Percentiles rank a stretch among this genome's conserved stretches.
Evolutionary conservation across 2,888 invertebrate species (phyloP).

Genomic region (Teinopalpus imperialis): DNA sequence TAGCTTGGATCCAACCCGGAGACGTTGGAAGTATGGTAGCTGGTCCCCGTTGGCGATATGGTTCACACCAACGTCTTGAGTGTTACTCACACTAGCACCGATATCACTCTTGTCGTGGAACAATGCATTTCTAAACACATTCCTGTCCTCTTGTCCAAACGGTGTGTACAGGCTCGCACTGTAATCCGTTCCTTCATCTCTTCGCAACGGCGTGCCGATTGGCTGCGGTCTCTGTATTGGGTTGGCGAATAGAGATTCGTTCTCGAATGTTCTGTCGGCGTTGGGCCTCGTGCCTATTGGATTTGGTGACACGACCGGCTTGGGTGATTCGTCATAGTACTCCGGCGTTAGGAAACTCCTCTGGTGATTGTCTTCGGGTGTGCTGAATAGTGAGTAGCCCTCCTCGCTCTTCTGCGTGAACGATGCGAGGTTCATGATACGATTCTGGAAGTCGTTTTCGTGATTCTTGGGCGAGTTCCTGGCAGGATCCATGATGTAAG

Average conservation of each 20-base stretch:
- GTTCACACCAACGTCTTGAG: slow-evolving; percentile 38
- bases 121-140: slow-evolving; percentile 64
- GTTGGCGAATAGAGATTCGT: slow-evolving; percentile 59
- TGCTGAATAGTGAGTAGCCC: slow-evolving; percentile 70
- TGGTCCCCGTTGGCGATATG: slow-evolving; percentile 59
- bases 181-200: slow-evolving; percentile 38
- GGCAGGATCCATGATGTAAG: slow-evolving; percentile 40
- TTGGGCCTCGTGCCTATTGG: slow-evolving; percentile 68
- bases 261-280: slow-evolving; percentile 46
- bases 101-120: slow-evolving; percentile 58
- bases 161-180: slow-evolving; percentile 58
- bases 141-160: slow-evolving; percentile 66
- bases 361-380: slow-evolving; percentile 54
- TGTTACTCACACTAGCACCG: slow-evolving; percentile 30
- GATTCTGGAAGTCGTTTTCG: slow-evolving; percentile 50
- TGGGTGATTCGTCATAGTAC: slow-evolving; percentile 55
- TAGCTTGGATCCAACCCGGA: slow-evolving; percentile 66
- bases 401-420: slow-evolving; percentile 74
- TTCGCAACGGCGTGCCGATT: slow-evolving; percentile 54
- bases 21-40: slow-evolving; percentile 68
- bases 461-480: slow-evolving; percentile 46
- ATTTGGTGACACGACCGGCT: slow-evolving; percentile 63
- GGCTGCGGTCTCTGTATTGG: slow-evolving; percentile 58
- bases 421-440: slow-evolving; percentile 67
- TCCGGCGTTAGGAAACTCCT: slow-evolving; percentile 58